phyloP scores from a whole-genome alignment of 2,113 vertebrate genomes.

The Rhabdornis inornatus region DNA sequence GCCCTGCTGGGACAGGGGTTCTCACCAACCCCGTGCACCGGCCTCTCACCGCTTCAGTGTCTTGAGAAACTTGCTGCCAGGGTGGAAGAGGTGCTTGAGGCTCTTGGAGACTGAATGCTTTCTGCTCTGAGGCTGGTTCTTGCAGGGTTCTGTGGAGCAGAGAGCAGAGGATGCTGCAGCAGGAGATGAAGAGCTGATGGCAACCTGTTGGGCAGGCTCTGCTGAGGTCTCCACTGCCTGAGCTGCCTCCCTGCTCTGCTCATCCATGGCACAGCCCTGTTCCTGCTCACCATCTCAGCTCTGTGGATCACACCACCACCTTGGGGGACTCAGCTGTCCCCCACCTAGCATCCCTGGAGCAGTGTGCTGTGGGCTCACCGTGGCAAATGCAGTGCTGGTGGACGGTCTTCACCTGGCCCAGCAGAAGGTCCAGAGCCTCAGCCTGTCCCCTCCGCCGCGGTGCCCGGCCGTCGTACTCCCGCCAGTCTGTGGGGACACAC shows the following conservation, averaged over 20 bases:
- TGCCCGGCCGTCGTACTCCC: conserved; percentile 78
- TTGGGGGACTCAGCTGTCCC: background rate
- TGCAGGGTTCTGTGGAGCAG: conserved; percentile 79
- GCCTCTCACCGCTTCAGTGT: conserved; percentile 82
- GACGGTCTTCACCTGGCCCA: conserved; percentile 83
- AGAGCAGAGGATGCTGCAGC: background rate
- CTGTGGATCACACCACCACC: background rate
- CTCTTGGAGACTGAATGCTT: conserved; percentile 92
- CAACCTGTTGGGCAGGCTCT: background rate
- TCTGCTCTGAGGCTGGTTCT: conserved; percentile 81
- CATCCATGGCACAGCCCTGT: background rate
- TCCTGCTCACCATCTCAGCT: too few species aligned
- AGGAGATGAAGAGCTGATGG: background rate
- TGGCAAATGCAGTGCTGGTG: conserved; percentile 87
- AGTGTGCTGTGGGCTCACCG: conserved; percentile 56
- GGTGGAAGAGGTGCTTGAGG: conserved; percentile 89
- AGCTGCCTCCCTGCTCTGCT: background rate
- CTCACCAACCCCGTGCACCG: fast-evolving
- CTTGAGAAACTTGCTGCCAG: conserved; percentile 89
- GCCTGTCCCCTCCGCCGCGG: conserved; percentile 80
- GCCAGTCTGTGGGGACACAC: conserved; percentile 77
- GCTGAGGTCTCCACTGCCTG: background rate
- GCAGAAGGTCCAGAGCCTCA: conserved; percentile 83
- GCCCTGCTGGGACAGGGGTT: background rate
- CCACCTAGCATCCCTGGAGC: background rate